Evolutionary conservation across 2,888 invertebrate genomes (phyloP).

Genomic region (Agrotis exclamationis): DNA sequence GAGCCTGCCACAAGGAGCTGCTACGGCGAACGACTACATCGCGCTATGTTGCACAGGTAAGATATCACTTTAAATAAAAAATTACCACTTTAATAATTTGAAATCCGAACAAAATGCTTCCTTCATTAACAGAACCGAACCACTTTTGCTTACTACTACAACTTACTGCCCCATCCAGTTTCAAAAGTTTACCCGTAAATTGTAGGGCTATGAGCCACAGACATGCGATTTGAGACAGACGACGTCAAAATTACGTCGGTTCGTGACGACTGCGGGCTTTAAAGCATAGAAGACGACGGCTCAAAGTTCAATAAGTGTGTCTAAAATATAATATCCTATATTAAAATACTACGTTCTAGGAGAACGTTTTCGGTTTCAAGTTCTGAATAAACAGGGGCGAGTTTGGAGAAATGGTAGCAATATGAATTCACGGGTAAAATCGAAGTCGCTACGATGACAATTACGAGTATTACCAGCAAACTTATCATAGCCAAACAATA

Average conservation of each 20-base stretch:
- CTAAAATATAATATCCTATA: constrained; percentile 17
- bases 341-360: constrained; percentile 43
- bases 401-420: constrained; percentile 37
- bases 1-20: constrained; percentile 84
- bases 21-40: constrained; percentile 87
- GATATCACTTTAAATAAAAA: constrained; percentile 59
- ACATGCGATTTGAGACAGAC: constrained; percentile 13
- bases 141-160: neutral
- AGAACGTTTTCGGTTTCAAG: constrained; percentile 32
- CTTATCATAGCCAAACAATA: constrained; percentile 2
- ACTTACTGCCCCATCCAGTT: neutral
- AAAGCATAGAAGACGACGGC: constrained; percentile 14
- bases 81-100: neutral
- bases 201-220: neutral
- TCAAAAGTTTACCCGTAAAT: constrained; percentile 7
- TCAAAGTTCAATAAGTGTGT: constrained; percentile 32
- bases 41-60: constrained; percentile 91
- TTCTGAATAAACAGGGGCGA: constrained; percentile 48
- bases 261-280: constrained; percentile 16
- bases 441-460: constrained; percentile 16
- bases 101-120: neutral
- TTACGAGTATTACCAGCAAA: constrained; percentile 34
- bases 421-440: constrained; percentile 40
- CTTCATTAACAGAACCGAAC: neutral
- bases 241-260: constrained; percentile 21